These are phyloP conservation scores for Epinotia demarniana DNA, from an alignment of 2,888 invertebrate species.

Conservation along the genomic window DNA sequence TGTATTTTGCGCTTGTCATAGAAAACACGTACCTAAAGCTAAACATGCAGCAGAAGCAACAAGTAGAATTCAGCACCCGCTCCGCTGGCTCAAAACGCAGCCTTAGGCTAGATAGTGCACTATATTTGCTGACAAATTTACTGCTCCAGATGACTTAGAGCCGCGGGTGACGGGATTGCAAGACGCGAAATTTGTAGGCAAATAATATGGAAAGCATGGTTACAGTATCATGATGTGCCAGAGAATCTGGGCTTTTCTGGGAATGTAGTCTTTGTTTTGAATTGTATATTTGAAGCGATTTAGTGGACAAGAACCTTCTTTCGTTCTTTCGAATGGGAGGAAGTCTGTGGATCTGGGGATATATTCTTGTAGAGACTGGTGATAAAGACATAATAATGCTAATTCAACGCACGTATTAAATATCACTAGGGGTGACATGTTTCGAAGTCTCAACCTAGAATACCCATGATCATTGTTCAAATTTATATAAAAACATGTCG, in stretches of 20 bases:
- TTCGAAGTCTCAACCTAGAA: no score
- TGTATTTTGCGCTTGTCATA: no score
- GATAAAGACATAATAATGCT: neutral
- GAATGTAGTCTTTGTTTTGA: neutral
- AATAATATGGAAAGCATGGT: conserved; percentile 11
- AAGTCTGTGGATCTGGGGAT: neutral
- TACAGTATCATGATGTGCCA: neutral
- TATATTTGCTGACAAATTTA: conserved; percentile 43
- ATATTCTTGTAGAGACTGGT: neutral
- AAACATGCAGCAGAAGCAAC: neutral
- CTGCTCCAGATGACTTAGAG: conserved; percentile 34
- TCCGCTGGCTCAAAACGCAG: conserved; percentile 2
- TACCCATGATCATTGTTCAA: no score
- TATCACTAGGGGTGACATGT: no score
- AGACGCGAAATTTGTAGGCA: conserved; percentile 23
- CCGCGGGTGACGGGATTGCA: conserved; percentile 32
- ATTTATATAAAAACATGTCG: no score
- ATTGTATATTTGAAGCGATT: neutral
- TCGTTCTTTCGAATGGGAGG: neutral
- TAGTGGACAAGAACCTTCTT: neutral
- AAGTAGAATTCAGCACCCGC: conserved; percentile 8
- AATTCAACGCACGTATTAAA: no score
- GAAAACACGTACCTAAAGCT: neutral
- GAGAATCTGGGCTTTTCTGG: neutral
- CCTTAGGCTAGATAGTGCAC: conserved; percentile 32